These are phyloP conservation scores for Steatocranus sp. DNA, from an alignment of 2,797 vertebrate genomes.

Conservation along the genomic window DNA sequence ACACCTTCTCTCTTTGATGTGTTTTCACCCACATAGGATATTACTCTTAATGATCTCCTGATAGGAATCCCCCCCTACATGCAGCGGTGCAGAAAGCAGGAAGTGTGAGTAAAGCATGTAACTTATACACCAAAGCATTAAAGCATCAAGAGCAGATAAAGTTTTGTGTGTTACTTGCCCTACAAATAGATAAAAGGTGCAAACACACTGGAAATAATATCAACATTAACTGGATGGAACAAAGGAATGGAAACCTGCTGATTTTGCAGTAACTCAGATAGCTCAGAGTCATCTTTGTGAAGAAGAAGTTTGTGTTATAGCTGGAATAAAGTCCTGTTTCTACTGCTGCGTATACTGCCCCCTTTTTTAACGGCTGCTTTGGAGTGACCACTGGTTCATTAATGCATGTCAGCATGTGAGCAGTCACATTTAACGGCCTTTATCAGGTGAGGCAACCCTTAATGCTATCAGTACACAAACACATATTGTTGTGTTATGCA, in stretches of 20 bases:
- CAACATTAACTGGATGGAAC: neutral
- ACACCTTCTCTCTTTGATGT: slow-evolving; percentile 20
- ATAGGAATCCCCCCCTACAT: slow-evolving; percentile 1
- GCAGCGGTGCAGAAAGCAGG: neutral
- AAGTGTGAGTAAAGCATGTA: neutral
- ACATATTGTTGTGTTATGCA: neutral
- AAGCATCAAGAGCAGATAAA: neutral
- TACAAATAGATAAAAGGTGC: neutral
- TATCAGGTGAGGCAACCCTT: slow-evolving; percentile 3
- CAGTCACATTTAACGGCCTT: neutral
- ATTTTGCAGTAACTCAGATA: neutral
- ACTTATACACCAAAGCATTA: neutral
- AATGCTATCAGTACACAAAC: slow-evolving; percentile 10
- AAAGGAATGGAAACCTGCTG: neutral
- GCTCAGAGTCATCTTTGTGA: neutral
- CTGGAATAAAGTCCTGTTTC: neutral
- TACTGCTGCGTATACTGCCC: neutral
- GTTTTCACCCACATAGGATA: slow-evolving; percentile 37
- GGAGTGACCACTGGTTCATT: neutral
- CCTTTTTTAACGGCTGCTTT: neutral
- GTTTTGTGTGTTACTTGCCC: neutral
- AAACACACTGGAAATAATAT: neutral
- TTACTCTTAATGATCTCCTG: slow-evolving; percentile 50
- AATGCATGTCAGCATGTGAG: slow-evolving; percentile 13
- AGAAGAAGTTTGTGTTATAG: neutral